Evolutionary conservation across 64 coral and sea anemone genomes (phyloP).

Genomic region (Montipora efflorescens): DNA sequence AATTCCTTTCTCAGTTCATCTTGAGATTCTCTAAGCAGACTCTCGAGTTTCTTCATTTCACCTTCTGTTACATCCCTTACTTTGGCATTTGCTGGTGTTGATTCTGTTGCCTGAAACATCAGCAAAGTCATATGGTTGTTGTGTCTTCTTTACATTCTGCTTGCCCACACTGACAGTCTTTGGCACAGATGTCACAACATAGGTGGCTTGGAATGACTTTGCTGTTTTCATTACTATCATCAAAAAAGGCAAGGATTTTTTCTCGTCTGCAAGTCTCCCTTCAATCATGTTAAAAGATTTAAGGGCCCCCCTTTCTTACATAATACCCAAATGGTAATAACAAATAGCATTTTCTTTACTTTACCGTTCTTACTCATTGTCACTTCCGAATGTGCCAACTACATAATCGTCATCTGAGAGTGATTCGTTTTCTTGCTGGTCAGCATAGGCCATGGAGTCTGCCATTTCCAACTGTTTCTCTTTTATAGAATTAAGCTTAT

Average conservation of each 20-base stretch:
- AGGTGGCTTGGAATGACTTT: not conserved
- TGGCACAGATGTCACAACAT: conserved; percentile 19
- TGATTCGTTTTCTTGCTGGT: too few species aligned
- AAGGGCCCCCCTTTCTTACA: too few species aligned
- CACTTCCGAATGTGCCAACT: too few species aligned
- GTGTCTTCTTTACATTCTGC: not conserved
- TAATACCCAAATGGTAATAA: too few species aligned
- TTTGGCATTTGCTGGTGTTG: not conserved
- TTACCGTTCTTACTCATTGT: too few species aligned
- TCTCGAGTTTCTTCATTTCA: not conserved
- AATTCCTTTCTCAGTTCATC: conserved; percentile 2
- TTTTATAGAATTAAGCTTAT: too few species aligned
- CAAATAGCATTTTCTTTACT: too few species aligned
- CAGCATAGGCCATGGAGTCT: too few species aligned
- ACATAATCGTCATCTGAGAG: too few species aligned
- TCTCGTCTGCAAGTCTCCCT: conserved; percentile 1
- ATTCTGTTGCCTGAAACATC: not conserved
- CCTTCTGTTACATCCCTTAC: not conserved
- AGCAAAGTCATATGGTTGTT: not conserved
- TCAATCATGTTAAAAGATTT: too few species aligned
- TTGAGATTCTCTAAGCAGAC: not conserved
- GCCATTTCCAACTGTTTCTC: too few species aligned
- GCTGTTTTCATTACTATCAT: not conserved
- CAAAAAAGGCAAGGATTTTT: not conserved
- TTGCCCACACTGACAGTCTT: not conserved